Conservation (phyloP, 1,140 invertebrate species). For the Trachymyrmex septentrionalis region DNA sequence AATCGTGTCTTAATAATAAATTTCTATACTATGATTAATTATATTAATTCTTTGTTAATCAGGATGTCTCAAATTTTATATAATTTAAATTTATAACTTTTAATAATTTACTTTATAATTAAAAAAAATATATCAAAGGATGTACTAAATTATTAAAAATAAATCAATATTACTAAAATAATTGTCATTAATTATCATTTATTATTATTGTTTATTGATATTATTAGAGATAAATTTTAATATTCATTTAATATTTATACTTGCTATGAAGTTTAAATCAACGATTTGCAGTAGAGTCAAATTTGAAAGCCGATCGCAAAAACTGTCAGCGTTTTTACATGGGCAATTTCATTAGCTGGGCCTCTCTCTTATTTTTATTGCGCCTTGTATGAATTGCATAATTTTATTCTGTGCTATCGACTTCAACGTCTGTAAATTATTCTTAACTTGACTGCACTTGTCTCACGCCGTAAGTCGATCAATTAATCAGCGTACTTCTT, state of each 20-base stretch:
- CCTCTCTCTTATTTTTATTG: conserved; percentile 59
- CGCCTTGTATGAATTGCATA: conserved; percentile 77
- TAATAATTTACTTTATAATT: no score
- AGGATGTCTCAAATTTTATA: background rate
- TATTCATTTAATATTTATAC: background rate
- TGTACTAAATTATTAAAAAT: background rate
- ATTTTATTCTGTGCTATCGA: conserved; percentile 83
- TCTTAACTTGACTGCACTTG: conserved; percentile 74
- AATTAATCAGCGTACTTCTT: conserved; percentile 60
- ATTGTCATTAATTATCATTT: background rate
- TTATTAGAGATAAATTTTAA: background rate
- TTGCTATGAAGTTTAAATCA: background rate
- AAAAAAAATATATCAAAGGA: background rate
- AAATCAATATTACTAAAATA: background rate
- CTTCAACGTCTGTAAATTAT: conserved; percentile 71
- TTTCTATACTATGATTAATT: conserved; percentile 2
- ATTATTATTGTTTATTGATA: background rate
- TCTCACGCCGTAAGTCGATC: conserved; percentile 55
- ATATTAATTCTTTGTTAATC: background rate
- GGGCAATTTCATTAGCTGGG: conserved; percentile 70
- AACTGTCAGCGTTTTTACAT: conserved; percentile 16
- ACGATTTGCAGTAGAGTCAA: background rate
- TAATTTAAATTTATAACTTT: background rate
- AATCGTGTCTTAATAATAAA: background rate
- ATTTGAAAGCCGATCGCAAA: conserved; percentile 51